Percentiles rank a stretch among this genome's conserved stretches.
Evolutionary conservation across 2,888 invertebrate species (phyloP).

Genomic region (Philhelius pedissequus): DNA sequence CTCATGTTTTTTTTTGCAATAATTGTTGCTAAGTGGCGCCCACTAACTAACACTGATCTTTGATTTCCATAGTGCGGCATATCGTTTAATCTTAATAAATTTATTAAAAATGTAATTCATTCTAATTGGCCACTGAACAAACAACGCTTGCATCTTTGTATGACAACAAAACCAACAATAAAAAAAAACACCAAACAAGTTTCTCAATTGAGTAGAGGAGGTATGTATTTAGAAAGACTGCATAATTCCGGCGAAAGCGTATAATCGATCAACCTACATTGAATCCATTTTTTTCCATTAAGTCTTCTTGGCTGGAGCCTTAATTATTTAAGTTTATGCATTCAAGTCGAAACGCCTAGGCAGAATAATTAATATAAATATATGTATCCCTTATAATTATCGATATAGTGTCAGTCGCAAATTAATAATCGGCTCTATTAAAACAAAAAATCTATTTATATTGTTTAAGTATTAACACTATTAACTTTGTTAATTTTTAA

Average conservation of each 20-base stretch:
- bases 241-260: slow-evolving; percentile 6
- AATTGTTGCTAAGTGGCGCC: background rate
- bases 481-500: background rate
- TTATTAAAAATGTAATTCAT: slow-evolving; percentile 10
- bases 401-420: slow-evolving; percentile 20
- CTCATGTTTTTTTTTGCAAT: background rate
- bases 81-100: slow-evolving; percentile 15
- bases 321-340: background rate
- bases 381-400: background rate
- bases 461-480: background rate
- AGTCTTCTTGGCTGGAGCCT: background rate
- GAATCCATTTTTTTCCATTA: background rate
- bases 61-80: background rate
- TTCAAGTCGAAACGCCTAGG: slow-evolving; percentile 18
- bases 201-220: background rate
- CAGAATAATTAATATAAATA: background rate
- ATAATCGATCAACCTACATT: slow-evolving; percentile 10
- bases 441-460: background rate
- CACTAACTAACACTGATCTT: background rate
- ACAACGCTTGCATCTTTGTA: background rate
- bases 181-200: background rate
- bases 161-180: background rate
- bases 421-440: slow-evolving; percentile 34
- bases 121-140: background rate
- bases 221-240: background rate